phyloP scores from a whole-genome alignment of 2,113 vertebrate genomes.

The Ammodytes marinus region DNA sequence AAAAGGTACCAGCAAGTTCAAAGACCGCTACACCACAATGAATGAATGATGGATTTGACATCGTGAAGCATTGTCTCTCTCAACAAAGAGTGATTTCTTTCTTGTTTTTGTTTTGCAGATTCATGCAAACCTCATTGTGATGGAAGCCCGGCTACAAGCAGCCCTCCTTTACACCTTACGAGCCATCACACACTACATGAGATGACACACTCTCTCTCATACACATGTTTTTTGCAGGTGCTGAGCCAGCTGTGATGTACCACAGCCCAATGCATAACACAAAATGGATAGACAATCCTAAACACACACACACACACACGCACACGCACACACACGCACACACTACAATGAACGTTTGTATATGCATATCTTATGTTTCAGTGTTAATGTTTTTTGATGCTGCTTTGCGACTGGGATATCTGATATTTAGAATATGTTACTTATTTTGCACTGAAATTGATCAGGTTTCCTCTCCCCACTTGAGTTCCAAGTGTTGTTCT shows the following conservation, averaged over 20 bases:
- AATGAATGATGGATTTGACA: conserved; percentile 41
- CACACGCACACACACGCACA: conserved; percentile 24
- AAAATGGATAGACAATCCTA: conserved; percentile 7
- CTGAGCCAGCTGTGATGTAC: conserved; percentile 74
- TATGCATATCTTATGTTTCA: conserved; percentile 65
- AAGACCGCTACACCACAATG: conserved; percentile 17
- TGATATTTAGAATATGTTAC: conserved; percentile 59
- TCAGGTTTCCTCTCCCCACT: conserved; percentile 37
- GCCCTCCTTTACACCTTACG: conserved; percentile 93
- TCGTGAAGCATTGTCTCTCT: conserved; percentile 27
- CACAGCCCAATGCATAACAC: conserved; percentile 35
- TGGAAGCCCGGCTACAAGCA: conserved; percentile 95
- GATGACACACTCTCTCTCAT: conserved; percentile 60
- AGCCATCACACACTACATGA: conserved; percentile 88
- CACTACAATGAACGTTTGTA: conserved; percentile 68
- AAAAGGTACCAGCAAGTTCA: conserved; percentile 88
- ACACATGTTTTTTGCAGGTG: conserved; percentile 30
- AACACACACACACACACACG: conserved; percentile 4
- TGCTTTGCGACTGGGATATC: conserved; percentile 52
- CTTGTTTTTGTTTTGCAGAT: conserved; percentile 82
- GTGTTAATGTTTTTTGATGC: conserved; percentile 74
- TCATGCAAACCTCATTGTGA: conserved; percentile 93
- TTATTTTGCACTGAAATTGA: conserved; percentile 73
- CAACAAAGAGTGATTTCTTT: neutral
- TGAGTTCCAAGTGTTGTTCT: conserved; percentile 44